Percentiles rank a stretch among this genome's conserved stretches.
Evolutionary conservation across 2,888 invertebrate genomes (phyloP).

Genomic region (Dolomedes plantarius): DNA sequence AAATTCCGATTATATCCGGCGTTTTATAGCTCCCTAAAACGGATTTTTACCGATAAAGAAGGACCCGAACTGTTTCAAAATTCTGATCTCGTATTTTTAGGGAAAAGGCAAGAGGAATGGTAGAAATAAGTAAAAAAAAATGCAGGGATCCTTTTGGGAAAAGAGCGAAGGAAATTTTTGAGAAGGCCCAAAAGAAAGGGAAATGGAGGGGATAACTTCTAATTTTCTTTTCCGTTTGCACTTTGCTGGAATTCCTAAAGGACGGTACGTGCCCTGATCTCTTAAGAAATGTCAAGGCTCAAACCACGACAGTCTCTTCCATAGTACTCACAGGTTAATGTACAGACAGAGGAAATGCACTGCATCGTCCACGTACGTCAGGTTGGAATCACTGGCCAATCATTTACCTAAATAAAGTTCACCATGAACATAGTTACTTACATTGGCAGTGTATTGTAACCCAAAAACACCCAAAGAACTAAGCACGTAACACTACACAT

Average conservation of each 20-base stretch:
- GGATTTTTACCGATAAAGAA: background rate
- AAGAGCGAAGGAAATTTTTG: conserved; percentile 27
- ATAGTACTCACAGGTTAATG: too few species aligned
- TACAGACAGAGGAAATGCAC: too few species aligned
- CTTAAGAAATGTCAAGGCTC: conserved; percentile 14
- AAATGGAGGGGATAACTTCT: conserved; percentile 43
- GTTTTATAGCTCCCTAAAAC: conserved; percentile 12
- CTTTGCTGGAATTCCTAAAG: conserved; percentile 20
- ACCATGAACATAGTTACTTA: too few species aligned
- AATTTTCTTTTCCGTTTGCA: conserved; percentile 61
- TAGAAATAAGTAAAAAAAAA: too few species aligned
- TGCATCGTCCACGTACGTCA: too few species aligned
- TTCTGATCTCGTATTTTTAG: conserved; percentile 42
- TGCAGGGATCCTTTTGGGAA: conserved; percentile 21
- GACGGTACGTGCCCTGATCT: conserved; percentile 32
- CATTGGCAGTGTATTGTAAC: too few species aligned
- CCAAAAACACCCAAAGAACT: too few species aligned
- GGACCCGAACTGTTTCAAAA: conserved; percentile 41
- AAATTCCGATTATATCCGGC: conserved; percentile 42
- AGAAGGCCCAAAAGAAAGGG: conserved; percentile 29
- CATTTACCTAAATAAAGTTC: too few species aligned
- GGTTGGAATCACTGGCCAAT: too few species aligned
- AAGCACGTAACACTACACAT: too few species aligned
- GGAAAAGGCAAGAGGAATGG: conserved; percentile 10
- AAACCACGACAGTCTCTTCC: background rate